Percentiles rank a stretch among this genome's conserved stretches.
Conservation (phyloP, 2,888 invertebrate species). For the Latrodectus elegans region DNA sequence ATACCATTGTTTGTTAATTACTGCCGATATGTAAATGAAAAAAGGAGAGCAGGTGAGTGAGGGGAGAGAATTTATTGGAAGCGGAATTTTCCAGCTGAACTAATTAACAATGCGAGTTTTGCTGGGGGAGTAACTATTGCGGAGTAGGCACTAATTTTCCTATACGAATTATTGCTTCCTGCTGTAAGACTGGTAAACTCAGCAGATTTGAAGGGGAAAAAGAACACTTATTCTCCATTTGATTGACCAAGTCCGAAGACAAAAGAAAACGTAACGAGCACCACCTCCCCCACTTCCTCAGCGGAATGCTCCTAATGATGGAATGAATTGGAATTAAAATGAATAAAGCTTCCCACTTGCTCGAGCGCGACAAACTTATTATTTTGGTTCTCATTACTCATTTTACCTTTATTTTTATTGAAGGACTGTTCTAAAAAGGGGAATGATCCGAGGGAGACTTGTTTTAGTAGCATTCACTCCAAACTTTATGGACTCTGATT, state of each 20-base stretch:
- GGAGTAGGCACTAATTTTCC: slow-evolving; percentile 61
- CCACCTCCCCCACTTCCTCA: slow-evolving; percentile 14
- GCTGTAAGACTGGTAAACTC: slow-evolving; percentile 50
- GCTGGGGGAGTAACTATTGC: slow-evolving; percentile 48
- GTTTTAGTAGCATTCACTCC: slow-evolving; percentile 61
- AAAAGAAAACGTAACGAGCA: slow-evolving; percentile 62
- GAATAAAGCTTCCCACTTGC: slow-evolving; percentile 36
- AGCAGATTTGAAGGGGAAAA: slow-evolving; percentile 59
- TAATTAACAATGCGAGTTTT: slow-evolving; percentile 54
- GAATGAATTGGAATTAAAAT: slow-evolving; percentile 34
- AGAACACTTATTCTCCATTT: slow-evolving; percentile 61
- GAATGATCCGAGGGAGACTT: slow-evolving; percentile 45
- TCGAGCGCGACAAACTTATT: slow-evolving; percentile 66
- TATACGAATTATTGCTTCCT: slow-evolving; percentile 66
- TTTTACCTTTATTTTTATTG: slow-evolving; percentile 65
- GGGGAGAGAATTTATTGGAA: slow-evolving; percentile 43
- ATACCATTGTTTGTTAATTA: slow-evolving; percentile 66
- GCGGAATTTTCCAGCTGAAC: slow-evolving; percentile 58
- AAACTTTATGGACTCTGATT: slow-evolving; percentile 41
- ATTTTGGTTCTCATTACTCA: slow-evolving; percentile 67
- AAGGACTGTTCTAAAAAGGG: slow-evolving; percentile 19
- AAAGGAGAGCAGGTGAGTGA: slow-evolving; percentile 22
- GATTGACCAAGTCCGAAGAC: slow-evolving; percentile 65
- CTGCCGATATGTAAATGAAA: slow-evolving; percentile 58
- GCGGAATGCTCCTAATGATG: slow-evolving; percentile 50